phyloP scores from a whole-genome alignment of 2,113 vertebrate genomes.

The Melanerpes aurifrons region DNA sequence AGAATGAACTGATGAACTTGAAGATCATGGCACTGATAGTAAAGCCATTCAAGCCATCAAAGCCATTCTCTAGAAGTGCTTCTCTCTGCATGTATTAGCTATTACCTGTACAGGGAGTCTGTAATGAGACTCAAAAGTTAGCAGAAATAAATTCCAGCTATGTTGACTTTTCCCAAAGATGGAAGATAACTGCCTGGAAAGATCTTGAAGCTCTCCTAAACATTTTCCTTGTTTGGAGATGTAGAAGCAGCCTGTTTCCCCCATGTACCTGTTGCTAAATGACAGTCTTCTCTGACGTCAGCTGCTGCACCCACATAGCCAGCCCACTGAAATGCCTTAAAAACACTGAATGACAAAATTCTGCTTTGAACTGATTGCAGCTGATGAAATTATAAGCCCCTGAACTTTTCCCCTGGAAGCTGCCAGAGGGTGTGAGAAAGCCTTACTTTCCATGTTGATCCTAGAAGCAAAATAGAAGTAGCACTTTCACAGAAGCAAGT shows the following conservation, averaged over 20 bases:
- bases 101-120: not conserved
- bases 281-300: slow-evolving; percentile 1
- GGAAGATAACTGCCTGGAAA: not conserved
- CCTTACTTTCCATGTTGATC: slow-evolving; percentile 23
- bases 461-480: slow-evolving; percentile 19
- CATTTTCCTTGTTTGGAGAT: slow-evolving; percentile 8
- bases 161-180: not conserved
- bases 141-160: not conserved
- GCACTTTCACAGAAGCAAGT: slow-evolving; percentile 14
- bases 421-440: slow-evolving; percentile 43
- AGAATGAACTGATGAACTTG: not conserved
- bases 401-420: slow-evolving; percentile 44
- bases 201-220: not conserved
- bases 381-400: slow-evolving; percentile 16
- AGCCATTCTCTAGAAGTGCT: not conserved
- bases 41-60: not conserved
- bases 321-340: slow-evolving; percentile 27
- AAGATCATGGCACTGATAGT: not conserved
- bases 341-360: slow-evolving; percentile 25
- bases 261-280: slow-evolving; percentile 2
- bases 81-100: not conserved
- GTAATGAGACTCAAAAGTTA: not conserved
- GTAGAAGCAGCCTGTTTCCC: not conserved
- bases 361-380: not conserved
- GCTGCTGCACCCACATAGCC: slow-evolving; percentile 14